Conservation (phyloP, 2,888 invertebrate genomes). For the Tanypteryx hageni region DNA sequence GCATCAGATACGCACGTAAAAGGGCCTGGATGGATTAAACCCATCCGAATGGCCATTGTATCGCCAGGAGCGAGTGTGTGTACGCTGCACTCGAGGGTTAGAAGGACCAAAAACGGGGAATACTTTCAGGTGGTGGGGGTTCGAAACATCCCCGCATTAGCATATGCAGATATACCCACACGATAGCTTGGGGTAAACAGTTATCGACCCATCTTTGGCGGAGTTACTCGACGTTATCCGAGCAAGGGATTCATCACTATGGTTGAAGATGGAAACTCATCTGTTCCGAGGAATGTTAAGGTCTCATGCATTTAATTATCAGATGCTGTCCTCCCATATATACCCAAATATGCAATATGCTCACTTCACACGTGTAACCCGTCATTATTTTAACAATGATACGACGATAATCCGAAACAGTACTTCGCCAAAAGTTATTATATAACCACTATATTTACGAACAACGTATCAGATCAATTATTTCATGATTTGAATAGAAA, state of each 20-base stretch:
- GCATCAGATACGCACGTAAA: not conserved
- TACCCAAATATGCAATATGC: not conserved
- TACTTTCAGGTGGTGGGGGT: not conserved
- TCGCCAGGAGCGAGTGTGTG: not conserved
- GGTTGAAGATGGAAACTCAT: not conserved
- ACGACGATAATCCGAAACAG: not conserved
- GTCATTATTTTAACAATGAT: not conserved
- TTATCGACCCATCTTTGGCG: not conserved
- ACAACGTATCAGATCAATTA: too few species aligned
- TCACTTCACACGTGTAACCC: not conserved
- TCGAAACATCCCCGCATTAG: slow-evolving; percentile 1
- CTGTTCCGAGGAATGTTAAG: slow-evolving; percentile 14
- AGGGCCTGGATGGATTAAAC: not conserved
- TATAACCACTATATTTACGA: too few species aligned
- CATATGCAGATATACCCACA: slow-evolving; percentile 9
- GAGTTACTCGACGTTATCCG: not conserved
- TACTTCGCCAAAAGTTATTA: too few species aligned
- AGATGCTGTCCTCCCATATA: not conserved
- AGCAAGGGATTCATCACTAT: not conserved
- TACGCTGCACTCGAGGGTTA: not conserved
- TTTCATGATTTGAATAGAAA: too few species aligned
- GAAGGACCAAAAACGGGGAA: not conserved
- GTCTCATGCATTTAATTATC: slow-evolving; percentile 5
- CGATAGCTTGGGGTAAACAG: not conserved
- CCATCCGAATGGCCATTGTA: not conserved